Conservation (phyloP, 2,797 vertebrate species). For the Scarus forsteni region DNA sequence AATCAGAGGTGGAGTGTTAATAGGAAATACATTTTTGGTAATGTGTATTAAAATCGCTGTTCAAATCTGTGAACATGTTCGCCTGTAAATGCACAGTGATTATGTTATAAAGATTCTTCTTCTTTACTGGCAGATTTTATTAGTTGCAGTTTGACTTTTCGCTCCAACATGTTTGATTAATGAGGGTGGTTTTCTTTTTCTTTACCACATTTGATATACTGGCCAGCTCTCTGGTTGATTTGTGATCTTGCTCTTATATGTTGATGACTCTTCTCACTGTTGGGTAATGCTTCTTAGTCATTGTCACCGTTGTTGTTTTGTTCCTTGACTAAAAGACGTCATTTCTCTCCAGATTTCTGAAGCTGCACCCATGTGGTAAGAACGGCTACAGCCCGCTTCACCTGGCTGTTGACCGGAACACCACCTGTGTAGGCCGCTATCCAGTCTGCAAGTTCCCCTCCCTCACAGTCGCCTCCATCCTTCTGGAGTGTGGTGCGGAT, state of each 20-base stretch:
- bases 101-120: too few relatives aligned
- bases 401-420: slow-evolving; percentile 96
- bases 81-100: too few relatives aligned
- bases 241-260: not conserved
- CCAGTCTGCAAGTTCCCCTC: slow-evolving; percentile 99
- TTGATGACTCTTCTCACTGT: not conserved
- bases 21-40: too few relatives aligned
- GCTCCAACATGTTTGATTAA: too few relatives aligned
- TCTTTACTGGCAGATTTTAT: too few relatives aligned
- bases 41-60: too few relatives aligned
- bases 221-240: not conserved
- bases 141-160: too few relatives aligned
- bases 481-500: slow-evolving; percentile 96
- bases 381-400: slow-evolving; percentile 97
- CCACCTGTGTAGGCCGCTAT: slow-evolving; percentile 97
- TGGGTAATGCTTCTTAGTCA: not conserved
- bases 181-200: too few relatives aligned
- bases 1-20: too few relatives aligned
- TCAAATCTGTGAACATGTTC: too few relatives aligned
- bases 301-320: not conserved
- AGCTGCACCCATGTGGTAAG: slow-evolving; percentile 95
- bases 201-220: too few relatives aligned
- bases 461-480: slow-evolving; percentile 93
- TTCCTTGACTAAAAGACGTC: slow-evolving; percentile 4
- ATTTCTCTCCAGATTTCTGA: slow-evolving; percentile 87